These are phyloP conservation scores for Copidosoma aretas DNA, from an alignment of 2,888 invertebrate species.

Conservation along the genomic window DNA sequence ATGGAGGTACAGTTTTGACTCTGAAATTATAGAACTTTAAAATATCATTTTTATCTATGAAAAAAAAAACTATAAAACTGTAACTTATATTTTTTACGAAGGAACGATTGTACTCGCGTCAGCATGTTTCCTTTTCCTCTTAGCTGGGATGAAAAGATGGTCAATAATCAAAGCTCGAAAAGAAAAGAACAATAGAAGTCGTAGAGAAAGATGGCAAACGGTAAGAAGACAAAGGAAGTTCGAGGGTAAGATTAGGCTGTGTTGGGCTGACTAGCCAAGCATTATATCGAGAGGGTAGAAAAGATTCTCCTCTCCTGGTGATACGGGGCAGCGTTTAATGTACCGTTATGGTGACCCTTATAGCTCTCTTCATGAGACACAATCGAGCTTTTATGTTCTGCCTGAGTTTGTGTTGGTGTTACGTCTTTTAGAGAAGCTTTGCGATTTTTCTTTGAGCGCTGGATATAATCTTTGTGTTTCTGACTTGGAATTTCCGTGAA, in stretches of 20 bases:
- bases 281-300: constrained; percentile 37
- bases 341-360: constrained; percentile 59
- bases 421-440: not conserved
- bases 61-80: too few species aligned
- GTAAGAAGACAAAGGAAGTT: constrained; percentile 42
- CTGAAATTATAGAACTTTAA: too few species aligned
- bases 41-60: too few species aligned
- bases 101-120: too few species aligned
- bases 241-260: constrained; percentile 48
- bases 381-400: constrained; percentile 54
- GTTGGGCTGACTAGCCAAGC: constrained; percentile 46
- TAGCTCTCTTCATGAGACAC: constrained; percentile 53
- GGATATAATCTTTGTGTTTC: not conserved
- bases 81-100: too few species aligned
- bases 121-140: too few species aligned
- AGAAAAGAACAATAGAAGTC: not conserved
- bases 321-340: constrained; percentile 57
- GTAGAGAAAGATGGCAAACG: constrained; percentile 37
- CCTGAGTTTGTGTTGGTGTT: constrained; percentile 7
- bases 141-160: too few species aligned
- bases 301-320: constrained; percentile 36
- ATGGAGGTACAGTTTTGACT: too few species aligned
- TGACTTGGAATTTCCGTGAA: not conserved
- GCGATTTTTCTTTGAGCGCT: constrained; percentile 8
- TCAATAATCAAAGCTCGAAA: too few species aligned